Evolutionary conservation across 2,113 vertebrate species (phyloP).

Genomic region (Fregetta grallaria): DNA sequence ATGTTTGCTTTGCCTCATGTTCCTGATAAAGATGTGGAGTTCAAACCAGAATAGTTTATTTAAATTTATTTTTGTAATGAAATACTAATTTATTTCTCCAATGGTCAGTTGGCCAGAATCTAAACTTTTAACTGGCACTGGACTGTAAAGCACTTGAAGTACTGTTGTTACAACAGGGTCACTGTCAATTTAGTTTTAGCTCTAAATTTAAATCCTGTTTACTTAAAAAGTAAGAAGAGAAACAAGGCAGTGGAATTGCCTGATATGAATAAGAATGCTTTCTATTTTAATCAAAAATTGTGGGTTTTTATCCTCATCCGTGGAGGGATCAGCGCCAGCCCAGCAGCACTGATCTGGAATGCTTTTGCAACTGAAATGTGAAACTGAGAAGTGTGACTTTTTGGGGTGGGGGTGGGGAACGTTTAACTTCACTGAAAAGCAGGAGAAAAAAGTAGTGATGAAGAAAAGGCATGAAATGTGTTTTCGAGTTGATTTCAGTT

Average conservation of each 20-base stretch:
- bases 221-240: neutral
- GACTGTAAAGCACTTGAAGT: neutral
- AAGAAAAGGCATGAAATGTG: neutral
- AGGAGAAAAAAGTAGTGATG: neutral
- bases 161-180: conserved; percentile 4
- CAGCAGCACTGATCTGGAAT: neutral
- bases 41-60: conserved; percentile 1
- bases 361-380: neutral
- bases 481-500: neutral
- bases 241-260: neutral
- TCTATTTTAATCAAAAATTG: neutral
- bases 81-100: conserved; percentile 8
- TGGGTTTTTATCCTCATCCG: neutral
- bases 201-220: neutral
- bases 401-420: neutral
- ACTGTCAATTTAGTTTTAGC: neutral
- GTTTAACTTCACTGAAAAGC: neutral
- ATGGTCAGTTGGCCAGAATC: neutral
- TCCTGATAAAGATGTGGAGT: neutral
- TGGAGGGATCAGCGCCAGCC: neutral
- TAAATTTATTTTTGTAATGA: neutral
- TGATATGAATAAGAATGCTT: neutral
- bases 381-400: neutral
- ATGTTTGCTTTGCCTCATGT: neutral
- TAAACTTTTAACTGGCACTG: neutral